phyloP scores from a whole-genome alignment of 1,140 invertebrate genomes.

The Pogonus chalceus region DNA sequence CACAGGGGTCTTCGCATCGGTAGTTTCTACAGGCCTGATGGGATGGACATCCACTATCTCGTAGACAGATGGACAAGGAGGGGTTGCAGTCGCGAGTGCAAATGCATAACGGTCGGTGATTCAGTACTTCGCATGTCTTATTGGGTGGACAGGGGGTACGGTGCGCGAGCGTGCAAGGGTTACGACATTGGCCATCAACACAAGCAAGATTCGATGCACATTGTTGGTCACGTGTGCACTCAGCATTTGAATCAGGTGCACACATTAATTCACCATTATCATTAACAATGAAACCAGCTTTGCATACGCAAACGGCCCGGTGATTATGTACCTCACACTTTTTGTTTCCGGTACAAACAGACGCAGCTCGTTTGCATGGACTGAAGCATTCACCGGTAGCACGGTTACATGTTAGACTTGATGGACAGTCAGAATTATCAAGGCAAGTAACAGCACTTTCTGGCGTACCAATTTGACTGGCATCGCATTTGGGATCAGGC shows the following conservation, averaged over 20 bases:
- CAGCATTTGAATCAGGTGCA: constrained; percentile 61
- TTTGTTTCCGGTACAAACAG: constrained; percentile 66
- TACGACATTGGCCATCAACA: constrained; percentile 67
- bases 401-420: constrained; percentile 58
- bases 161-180: constrained; percentile 61
- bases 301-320: constrained; percentile 76
- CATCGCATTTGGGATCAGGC: constrained; percentile 62
- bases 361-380: constrained; percentile 51
- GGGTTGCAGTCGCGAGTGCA: constrained; percentile 79
- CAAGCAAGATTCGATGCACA: constrained; percentile 80
- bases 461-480: constrained; percentile 38
- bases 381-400: constrained; percentile 62
- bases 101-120: constrained; percentile 75
- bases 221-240: constrained; percentile 71
- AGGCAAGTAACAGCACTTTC: constrained; percentile 43
- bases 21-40: constrained; percentile 77
- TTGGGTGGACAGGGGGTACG: constrained; percentile 58
- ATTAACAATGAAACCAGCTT: constrained; percentile 75
- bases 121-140: constrained; percentile 75
- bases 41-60: constrained; percentile 76
- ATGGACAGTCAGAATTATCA: constrained; percentile 61
- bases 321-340: constrained; percentile 81
- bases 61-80: constrained; percentile 75
- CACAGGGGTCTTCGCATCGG: constrained; percentile 83
- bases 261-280: constrained; percentile 74